Evolutionary conservation across 2,888 invertebrate genomes (phyloP), one percentile per base, ranked within the genome.

Genomic region (Limnephilus marmoratus): DNA sequence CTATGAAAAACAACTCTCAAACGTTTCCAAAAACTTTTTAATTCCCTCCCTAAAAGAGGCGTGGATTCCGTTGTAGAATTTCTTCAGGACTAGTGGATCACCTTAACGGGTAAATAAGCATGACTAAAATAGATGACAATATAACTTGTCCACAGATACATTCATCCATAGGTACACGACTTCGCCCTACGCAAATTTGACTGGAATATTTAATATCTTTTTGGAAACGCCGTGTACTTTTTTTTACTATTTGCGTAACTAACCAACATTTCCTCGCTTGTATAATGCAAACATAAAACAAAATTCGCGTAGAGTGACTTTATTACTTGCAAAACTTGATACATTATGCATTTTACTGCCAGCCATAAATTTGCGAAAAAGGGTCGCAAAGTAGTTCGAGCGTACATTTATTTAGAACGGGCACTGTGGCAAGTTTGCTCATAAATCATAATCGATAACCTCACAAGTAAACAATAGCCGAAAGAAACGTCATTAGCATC

Each of bases 331-430:
- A 45, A 37, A 86, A 86, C 86, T 86, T 45, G 45, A 45, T 45
- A 86, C 45, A 86, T 86, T 49, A 86, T 29, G 86, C 18, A 86
- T 86, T 86, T 45, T 45, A 45, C 45, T 45, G 86, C 45, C 45
- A 41, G 29, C 86, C 86, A 45, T 86, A 86, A 86, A 86, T 86
- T 86, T 29, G 11, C 49, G 45, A 86, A 85, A 85, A 85, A 83
- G n/a, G 86, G 86, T 86, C 86, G 86, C 86, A 45, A 45, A 86
- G 29, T 86, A 45, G 41, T 86, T 29, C 13, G 34, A 86, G 86
- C 49, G 86, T 41, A 86, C 29, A 49, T 86, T 86, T 83, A 24
- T 31, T 34, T 34, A 37, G 49, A 34, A 41, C 11, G 85, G 85
- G 37, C 86, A 86, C 45, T 45, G 45, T n/a, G 86, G 45, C 86